Base-by-base conservation (phyloP, 2,888 invertebrate genomes). In the Drosophila putrida region DNA sequence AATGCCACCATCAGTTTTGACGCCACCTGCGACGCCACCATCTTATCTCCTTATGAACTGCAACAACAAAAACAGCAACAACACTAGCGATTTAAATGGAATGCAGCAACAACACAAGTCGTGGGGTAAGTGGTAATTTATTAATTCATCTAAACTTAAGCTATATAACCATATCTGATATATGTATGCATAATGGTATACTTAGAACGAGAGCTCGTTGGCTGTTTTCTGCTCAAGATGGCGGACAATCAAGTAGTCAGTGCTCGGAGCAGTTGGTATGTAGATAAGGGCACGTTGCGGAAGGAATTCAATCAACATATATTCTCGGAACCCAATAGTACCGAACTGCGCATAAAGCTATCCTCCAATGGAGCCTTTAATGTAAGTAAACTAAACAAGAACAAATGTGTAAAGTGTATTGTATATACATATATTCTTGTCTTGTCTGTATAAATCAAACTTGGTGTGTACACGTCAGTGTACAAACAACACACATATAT, bases 161-260 rank as follows among this genome's bases (percentile, higher is more conserved):
- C 6, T 3, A 25, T 6, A 4, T n/a, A 25, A 9, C 10, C 6
- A 6, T 46, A 25, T 35, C 0, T 35, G 9, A 28, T n/a, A 11
- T 39, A 9, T 11, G 11, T 33, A 10, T 41, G 3, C 6, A 25
- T 8, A 28, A n/a, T n/a, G n/a, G n/a, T 44, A 6, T 35, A 13
- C 4, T 38, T 49, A 88, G 90, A 88, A 35, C 82, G 88, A 4
- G 80, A 90, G 51, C 47, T 78, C 1, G 73, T 91, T 59, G 90
- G 90, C 4, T 47, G 57, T 9, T 90, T 90, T 61, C 53, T 90
- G 31, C 57, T 90, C 31, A 63, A 78, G 9, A 74, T 90, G 69
- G 63, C 82, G 39, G 80, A 83, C 5, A 63, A 64, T 6, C 63
- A 80, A 46, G 57, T 86, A 28, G 59, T 90, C 65, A 55, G 35